Evolutionary conservation across 2,113 vertebrate genomes (phyloP).

Genomic region (Sphyrna mokarran): DNA sequence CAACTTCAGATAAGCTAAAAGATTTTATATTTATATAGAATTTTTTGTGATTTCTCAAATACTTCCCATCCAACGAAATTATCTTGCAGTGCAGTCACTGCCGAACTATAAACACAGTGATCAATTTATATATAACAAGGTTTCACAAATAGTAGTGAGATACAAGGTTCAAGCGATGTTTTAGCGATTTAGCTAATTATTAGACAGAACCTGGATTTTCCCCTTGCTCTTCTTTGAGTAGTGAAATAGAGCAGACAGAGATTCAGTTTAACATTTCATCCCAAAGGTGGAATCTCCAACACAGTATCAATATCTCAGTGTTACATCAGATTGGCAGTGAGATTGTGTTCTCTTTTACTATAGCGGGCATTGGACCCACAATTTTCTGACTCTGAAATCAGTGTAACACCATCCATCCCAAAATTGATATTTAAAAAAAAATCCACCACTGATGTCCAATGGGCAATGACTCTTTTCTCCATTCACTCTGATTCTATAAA

Average conservation of each 20-base stretch:
- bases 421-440: neutral
- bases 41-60: neutral
- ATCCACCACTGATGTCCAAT: neutral
- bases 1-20: neutral
- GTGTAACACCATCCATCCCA: neutral
- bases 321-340: neutral
- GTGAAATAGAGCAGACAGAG: neutral
- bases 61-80: neutral
- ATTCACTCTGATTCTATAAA: neutral
- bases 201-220: neutral
- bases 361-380: neutral
- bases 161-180: neutral
- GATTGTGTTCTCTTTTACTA: neutral
- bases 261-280: neutral
- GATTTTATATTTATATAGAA: neutral
- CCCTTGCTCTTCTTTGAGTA: neutral
- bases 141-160: neutral
- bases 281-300: neutral
- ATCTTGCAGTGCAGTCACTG: neutral
- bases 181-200: neutral
- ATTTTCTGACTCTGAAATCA: neutral
- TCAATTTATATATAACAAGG: neutral
- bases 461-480: neutral
- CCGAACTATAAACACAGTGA: neutral
- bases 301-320: neutral